Evolutionary conservation across 1,140 invertebrate species (phyloP), one percentile per base, ranked within the genome.

Genomic region (Drosophila lowei): DNA sequence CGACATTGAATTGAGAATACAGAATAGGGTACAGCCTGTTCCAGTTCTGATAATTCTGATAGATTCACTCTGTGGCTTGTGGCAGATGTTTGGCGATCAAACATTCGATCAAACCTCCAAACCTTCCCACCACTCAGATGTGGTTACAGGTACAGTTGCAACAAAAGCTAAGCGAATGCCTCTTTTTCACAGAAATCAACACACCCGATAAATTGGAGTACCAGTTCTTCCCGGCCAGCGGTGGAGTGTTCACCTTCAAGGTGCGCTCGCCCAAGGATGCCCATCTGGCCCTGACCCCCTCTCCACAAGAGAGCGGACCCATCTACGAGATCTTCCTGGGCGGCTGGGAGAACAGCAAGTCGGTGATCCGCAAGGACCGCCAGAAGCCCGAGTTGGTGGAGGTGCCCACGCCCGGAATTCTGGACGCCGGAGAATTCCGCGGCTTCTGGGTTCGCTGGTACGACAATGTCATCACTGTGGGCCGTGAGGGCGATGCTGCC

Each of bases 391-490:
- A 97, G 47, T 94, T 95, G 64, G 94, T 94, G 8, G 94, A 96
- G 89, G 93, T 92, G 6, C 93, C 94, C 15, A 96, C 95, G 3
- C 95, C 95, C 0, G 93, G 92, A 38, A 94, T 96, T 70, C 89
- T 97, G 41, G 94, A 93, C 79, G 92, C 78, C 2, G 93, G 94
- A 38, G 96, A 97, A 83, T 95, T 94, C 90, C 94, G 95, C 50
- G 95, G 95, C 13, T 97, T 97, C 92, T 97, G 96, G 96, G 93
- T 97, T 16, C 94, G 95, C 67, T 97, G 95, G 95, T 92, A 93
- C 48, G 93, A 94, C 73, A 95, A 94, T 57, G 93, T 91, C 21
- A 91, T 91, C 46, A 89, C 90, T 28, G 88, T 91, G 1, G 90
- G 90, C 3, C 79, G 72, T 21, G 86, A 90, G 38, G 90, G 94